These are phyloP conservation scores for Agraylea sexmaculata DNA, from an alignment of 1,140 invertebrate genomes.

Conservation along the genomic window DNA sequence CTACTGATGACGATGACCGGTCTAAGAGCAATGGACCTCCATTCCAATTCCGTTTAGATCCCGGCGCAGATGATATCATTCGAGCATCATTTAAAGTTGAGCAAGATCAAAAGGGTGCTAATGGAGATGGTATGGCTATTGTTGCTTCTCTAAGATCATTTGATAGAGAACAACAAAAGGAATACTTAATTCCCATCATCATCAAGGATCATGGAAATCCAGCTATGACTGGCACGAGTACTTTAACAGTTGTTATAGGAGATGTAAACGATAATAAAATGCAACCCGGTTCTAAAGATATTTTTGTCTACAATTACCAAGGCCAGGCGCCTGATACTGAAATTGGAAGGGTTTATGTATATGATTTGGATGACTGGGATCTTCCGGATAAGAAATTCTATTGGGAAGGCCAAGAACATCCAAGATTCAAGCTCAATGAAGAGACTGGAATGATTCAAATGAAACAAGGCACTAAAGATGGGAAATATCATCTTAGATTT, in stretches of 20 bases:
- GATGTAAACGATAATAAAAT: slow-evolving; percentile 96
- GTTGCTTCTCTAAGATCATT: slow-evolving; percentile 82
- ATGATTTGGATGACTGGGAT: slow-evolving; percentile 96
- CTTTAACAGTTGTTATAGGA: slow-evolving; percentile 88
- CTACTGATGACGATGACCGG: slow-evolving; percentile 89
- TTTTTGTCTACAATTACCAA: slow-evolving; percentile 94
- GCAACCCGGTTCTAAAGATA: slow-evolving; percentile 90
- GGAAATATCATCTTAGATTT: slow-evolving; percentile 75
- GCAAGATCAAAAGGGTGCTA: slow-evolving; percentile 89
- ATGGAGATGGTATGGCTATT: slow-evolving; percentile 91
- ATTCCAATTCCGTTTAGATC: slow-evolving; percentile 86
- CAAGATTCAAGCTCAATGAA: slow-evolving; percentile 76
- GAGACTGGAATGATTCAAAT: slow-evolving; percentile 93
- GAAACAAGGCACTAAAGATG: slow-evolving; percentile 80
- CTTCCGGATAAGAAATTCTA: slow-evolving; percentile 93
- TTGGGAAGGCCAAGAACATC: slow-evolving; percentile 73
- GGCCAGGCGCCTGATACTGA: slow-evolving; percentile 83
- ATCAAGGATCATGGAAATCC: slow-evolving; percentile 83
- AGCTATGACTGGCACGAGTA: slow-evolving; percentile 89
- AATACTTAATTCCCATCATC: slow-evolving; percentile 87
- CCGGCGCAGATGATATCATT: slow-evolving; percentile 84
- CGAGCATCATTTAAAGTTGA: slow-evolving; percentile 88
- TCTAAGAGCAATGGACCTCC: slow-evolving; percentile 91
- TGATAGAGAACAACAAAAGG: slow-evolving; percentile 90
- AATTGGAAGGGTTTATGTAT: slow-evolving; percentile 91